These are phyloP conservation scores for Tyrannus savana DNA, from an alignment of 2,113 vertebrate species.

Conservation along the genomic window DNA sequence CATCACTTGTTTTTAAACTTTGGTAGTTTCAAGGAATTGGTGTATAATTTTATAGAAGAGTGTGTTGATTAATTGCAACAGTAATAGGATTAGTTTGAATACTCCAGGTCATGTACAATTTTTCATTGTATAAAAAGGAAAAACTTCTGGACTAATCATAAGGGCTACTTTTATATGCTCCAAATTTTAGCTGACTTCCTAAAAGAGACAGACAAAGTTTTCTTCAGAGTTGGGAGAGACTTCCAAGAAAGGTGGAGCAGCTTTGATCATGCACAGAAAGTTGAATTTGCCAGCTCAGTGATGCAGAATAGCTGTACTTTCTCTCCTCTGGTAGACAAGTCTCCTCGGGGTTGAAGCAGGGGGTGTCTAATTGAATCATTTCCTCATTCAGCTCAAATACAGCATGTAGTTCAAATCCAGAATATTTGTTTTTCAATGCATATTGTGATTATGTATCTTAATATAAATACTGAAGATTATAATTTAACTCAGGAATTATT, in stretches of 20 bases:
- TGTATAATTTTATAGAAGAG: not conserved
- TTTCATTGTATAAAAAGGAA: not conserved
- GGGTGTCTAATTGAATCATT: not conserved
- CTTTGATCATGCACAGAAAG: not conserved
- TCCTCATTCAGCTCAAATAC: not conserved
- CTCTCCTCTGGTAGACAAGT: not conserved
- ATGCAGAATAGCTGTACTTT: not conserved
- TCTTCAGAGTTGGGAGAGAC: not conserved
- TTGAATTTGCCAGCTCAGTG: conserved; percentile 31
- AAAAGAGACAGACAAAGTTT: not conserved
- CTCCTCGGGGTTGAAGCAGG: not conserved
- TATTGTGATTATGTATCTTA: not conserved
- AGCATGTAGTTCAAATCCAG: not conserved
- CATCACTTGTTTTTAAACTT: not conserved
- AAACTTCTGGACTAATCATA: not conserved
- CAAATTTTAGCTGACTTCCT: not conserved
- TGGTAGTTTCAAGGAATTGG: not conserved
- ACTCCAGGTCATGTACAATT: not conserved
- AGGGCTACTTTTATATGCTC: not conserved
- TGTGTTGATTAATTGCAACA: not conserved
- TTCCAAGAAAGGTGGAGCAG: not conserved
- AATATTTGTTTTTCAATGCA: not conserved
- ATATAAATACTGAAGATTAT: not conserved
- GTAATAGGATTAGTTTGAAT: not conserved
- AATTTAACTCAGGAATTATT: not conserved